Percentiles rank a stretch among this genome's conserved stretches.
Conservation (phyloP, 2,888 invertebrate genomes). For the Melipona bicolor region DNA sequence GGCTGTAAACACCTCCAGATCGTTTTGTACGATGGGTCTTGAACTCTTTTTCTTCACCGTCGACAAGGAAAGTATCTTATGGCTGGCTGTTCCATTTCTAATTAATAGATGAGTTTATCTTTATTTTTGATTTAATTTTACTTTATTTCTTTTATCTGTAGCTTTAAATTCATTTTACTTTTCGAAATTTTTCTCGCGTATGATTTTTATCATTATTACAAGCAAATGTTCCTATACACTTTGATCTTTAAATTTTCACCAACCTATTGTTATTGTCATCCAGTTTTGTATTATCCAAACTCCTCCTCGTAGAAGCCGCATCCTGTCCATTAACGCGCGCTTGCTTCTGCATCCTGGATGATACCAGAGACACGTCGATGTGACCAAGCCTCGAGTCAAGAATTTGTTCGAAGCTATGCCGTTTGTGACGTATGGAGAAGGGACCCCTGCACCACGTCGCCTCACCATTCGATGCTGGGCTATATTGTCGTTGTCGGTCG, state of each 20-base stretch:
- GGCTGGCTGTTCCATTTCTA: constrained; percentile 42
- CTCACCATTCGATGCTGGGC: constrained; percentile 17
- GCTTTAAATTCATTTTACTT: not conserved
- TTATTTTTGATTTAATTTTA: not conserved
- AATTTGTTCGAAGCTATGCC: constrained; percentile 71
- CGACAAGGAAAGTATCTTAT: constrained; percentile 69
- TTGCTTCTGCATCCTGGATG: constrained; percentile 67
- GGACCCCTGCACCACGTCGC: constrained; percentile 56
- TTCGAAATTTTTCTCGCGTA: not conserved
- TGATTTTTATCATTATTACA: not conserved
- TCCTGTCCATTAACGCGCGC: constrained; percentile 52
- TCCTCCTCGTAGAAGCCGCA: constrained; percentile 25
- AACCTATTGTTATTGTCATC: constrained; percentile 79
- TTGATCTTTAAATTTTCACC: not conserved
- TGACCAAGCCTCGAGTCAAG: constrained; percentile 48
- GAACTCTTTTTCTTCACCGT: constrained; percentile 68
- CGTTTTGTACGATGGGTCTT: constrained; percentile 65
- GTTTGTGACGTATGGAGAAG: constrained; percentile 62
- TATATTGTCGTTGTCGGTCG: constrained; percentile 39
- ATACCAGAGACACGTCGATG: constrained; percentile 50
- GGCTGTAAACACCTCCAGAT: constrained; percentile 75
- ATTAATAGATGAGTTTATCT: not conserved
- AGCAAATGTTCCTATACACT: not conserved
- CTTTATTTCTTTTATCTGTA: not conserved
- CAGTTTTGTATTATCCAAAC: constrained; percentile 62